These are phyloP conservation scores for Ailuropoda melanoleuca DNA, from an alignment of 2,113 vertebrate genomes.

Conservation along the genomic window DNA sequence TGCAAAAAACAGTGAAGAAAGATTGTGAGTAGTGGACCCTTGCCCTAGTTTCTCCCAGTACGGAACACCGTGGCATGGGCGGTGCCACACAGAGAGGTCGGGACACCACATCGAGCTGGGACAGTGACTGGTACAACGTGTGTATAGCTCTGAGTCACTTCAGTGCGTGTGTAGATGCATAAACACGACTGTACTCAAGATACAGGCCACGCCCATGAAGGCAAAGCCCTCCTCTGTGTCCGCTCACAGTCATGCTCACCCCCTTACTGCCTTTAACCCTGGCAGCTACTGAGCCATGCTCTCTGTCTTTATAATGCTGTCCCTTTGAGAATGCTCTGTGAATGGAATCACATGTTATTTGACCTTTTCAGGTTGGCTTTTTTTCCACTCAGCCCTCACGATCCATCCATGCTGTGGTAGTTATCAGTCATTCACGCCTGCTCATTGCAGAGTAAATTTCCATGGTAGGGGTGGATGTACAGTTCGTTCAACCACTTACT, in stretches of 20 bases:
- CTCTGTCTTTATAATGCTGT: neutral
- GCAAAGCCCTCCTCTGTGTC: neutral
- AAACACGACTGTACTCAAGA: neutral
- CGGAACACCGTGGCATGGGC: accelerated
- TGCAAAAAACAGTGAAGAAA: neutral
- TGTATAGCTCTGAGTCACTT: neutral
- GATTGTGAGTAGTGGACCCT: accelerated
- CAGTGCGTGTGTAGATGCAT: neutral
- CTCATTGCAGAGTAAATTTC: neutral
- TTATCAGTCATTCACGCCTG: neutral
- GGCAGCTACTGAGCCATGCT: neutral
- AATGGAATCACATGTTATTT: neutral
- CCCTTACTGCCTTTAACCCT: neutral
- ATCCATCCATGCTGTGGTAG: neutral
- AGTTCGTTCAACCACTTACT: neutral
- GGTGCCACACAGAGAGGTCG: too few relatives aligned
- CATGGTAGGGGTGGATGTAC: accelerated
- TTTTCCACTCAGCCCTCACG: neutral
- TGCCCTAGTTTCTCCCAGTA: neutral
- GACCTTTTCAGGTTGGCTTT: neutral
- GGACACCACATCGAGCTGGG: neutral
- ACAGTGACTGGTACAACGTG: too few relatives aligned
- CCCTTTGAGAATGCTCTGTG: neutral
- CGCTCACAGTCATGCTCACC: neutral
- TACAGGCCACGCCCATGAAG: neutral